Conservation (phyloP, 2,888 invertebrate genomes). For the Pachycephus smyrnensis region DNA sequence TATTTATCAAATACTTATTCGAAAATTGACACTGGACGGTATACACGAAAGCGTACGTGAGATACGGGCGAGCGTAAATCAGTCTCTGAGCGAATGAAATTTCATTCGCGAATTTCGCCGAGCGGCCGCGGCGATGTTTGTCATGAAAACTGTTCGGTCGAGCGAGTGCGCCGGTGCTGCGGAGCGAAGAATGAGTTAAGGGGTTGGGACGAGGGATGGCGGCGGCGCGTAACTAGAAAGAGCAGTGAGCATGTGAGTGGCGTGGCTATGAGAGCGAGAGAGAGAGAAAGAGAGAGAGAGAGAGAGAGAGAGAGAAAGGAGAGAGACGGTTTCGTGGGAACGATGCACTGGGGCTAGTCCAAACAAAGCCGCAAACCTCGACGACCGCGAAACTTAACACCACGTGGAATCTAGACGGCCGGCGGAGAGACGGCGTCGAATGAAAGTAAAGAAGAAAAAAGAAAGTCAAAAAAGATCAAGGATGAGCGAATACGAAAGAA, state of each 20-base stretch:
- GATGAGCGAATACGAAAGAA: conserved; percentile 12
- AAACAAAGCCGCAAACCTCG: conserved; percentile 61
- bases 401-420: conserved; percentile 35
- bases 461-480: conserved; percentile 13
- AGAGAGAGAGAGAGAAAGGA: conserved; percentile 23
- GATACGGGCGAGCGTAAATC: neutral
- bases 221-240: neutral
- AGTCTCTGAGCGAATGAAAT: neutral
- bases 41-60: neutral
- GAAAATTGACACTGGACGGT: neutral
- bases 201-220: neutral
- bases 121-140: neutral
- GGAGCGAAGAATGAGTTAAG: neutral
- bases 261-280: neutral
- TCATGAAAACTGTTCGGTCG: neutral
- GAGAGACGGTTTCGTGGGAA: conserved; percentile 50
- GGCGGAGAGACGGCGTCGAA: conserved; percentile 19
- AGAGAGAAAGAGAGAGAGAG: neutral
- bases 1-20: no score
- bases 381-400: conserved; percentile 64
- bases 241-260: no score
- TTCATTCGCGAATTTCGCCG: neutral
- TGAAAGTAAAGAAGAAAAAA: conserved; percentile 24
- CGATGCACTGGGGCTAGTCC: conserved; percentile 42
- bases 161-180: neutral